Evolutionary conservation across 2,797 vertebrate genomes (phyloP), one percentile per base, ranked within the genome.

Genomic region (Mormyrops boulengeri): DNA sequence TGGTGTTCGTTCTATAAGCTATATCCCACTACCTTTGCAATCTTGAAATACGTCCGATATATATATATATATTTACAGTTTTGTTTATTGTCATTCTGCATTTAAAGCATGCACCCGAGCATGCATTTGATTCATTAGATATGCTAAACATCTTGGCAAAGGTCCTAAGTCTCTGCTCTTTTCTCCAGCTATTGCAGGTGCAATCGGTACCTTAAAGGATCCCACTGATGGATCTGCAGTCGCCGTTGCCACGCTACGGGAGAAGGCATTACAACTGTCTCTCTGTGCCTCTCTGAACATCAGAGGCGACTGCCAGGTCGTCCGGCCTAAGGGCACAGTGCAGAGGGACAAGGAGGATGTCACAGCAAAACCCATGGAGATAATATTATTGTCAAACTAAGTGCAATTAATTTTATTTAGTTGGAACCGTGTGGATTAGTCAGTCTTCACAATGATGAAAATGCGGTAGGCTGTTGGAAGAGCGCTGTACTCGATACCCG

Each of bases 351-450:
- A 44, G 88, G 87, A 34, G 82, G 60, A 88, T 91, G 90, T 92
- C 92, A 92, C 89, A 91, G 91, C 82, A 85, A 91, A 91, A 93
- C 91, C 92, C 91, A 92, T 92, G 94, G 94, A 95, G 92, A 93
- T 91, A 87, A 93, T 91, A 85, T 93, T 91, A 91, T 84, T 92
- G 92, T 92, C 92, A 92, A 91, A 95, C 93, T 94, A 97, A 96
- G 96, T 97, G 96, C 96, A 97, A 97, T 97, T 97, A 96, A 92
- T 91, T 91, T 89, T 92, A 91, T 88, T 14, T 91, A 84, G 50
- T 85, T 66, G 88, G 66, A 82, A 69, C 69, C 69, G 60, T 55
- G 53, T 34, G 85, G 89, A 90, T 44, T 62, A 55, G 50, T 73
- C 60, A 53, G 44, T 85, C 82, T 90, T 52, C 88, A 85, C 82